Conservation (phyloP, 1,140 invertebrate genomes). For the Lepidostoma basale region DNA sequence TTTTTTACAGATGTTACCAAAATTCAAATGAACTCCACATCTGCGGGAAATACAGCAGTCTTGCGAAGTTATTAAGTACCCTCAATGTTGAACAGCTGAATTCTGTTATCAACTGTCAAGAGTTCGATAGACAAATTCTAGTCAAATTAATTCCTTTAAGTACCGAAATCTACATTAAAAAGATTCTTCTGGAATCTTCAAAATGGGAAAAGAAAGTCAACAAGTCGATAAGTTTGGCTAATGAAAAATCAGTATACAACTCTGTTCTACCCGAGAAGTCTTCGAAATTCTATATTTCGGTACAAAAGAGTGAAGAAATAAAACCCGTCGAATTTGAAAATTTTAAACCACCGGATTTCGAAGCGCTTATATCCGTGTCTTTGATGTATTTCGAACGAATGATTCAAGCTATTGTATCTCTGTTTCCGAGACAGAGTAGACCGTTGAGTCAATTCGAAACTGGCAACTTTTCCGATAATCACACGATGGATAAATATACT, state of each 20-base stretch:
- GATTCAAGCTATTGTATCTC: slow-evolving; percentile 51
- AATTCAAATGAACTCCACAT: slow-evolving; percentile 28
- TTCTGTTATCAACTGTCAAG: slow-evolving; percentile 30
- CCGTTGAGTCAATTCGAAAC: slow-evolving; percentile 59
- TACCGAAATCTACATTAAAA: slow-evolving; percentile 45
- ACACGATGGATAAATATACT: slow-evolving; percentile 59
- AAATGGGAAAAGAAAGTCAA: slow-evolving; percentile 49
- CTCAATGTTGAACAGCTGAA: slow-evolving; percentile 36
- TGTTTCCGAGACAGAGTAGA: slow-evolving; percentile 58
- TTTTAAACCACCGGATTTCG: slow-evolving; percentile 51
- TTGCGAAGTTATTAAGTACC: slow-evolving; percentile 27
- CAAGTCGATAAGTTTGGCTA: background rate
- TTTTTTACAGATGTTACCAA: slow-evolving; percentile 41
- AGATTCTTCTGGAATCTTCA: slow-evolving; percentile 51
- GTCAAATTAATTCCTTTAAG: slow-evolving; percentile 33
- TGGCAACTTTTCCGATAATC: slow-evolving; percentile 53
- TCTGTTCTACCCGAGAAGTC: background rate
- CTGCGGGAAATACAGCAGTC: slow-evolving; percentile 30
- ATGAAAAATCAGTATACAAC: background rate
- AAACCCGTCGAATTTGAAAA: background rate
- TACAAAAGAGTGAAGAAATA: slow-evolving; percentile 39
- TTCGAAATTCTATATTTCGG: slow-evolving; percentile 59
- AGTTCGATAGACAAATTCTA: slow-evolving; percentile 41
- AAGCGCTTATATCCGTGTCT: slow-evolving; percentile 52
- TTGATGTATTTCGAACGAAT: slow-evolving; percentile 52